Evolutionary conservation across 2,113 vertebrate species (phyloP), one percentile per base, ranked within the genome.

Genomic region (Apus apus): DNA sequence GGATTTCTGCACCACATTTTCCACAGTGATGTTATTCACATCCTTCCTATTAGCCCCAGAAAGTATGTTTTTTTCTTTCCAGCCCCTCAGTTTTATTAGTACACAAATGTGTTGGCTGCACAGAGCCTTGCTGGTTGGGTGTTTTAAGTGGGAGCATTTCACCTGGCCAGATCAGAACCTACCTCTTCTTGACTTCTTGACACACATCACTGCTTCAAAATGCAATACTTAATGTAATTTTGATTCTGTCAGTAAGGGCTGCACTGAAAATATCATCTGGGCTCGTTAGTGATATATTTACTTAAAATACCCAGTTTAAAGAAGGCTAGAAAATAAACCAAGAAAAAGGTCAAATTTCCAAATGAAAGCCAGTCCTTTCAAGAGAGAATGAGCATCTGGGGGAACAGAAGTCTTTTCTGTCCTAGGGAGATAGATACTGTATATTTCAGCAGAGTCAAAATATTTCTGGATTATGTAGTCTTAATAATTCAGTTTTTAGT

Each of bases 211-310:
- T 85, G 50, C 54, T 40, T 94, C 74, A 87, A 91, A 95, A 91
- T 85, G 56, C 60, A 88, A 18, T 65, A 65, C 30, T 78, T 92
- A 54, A 62, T 76, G 66, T 89, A 76, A 89, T 96, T 94, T 89
- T 96, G 89, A 85, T 87, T 89, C 60, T 67, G 88, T 86, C 84
- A 82, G 77, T 85, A 92, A 87, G 82, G 62, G 27, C 58, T 87
- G 54, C 81, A 79, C 56, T 82, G 81, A 93, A 90, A 95, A 87
- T 89, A 74, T 96, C 72, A 74, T 81, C 86, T 92, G 89, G 80
- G 21, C 67, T 89, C 85, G 48, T 80, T 88, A 90, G 68, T 57
- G 80, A 87, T 93, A 57, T 61, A 85, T 85, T 72, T 77, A 65
- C 36, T 93, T 78, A 87, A 92, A 94, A 87, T 82, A 57, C 29